Evolutionary conservation across 2,888 invertebrate genomes (phyloP), one percentile per base, ranked within the genome.

Genomic region (Merodon equestris): DNA sequence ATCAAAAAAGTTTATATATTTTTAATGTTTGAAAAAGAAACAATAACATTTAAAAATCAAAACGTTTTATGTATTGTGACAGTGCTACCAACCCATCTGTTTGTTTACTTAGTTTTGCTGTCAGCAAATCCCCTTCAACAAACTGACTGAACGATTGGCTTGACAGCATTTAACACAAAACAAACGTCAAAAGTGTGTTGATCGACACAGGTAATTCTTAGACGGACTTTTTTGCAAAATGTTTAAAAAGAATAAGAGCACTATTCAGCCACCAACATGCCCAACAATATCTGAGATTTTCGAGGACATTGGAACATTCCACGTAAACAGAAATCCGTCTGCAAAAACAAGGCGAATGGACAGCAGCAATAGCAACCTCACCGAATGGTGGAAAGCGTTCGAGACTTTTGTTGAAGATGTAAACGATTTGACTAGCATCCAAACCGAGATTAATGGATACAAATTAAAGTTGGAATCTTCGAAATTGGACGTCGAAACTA

Each of bases 361-460:
- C 9, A 51, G 68, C 1, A 53, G 57, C 2, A 72, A 71, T 12
- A n/a, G 3, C 27, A 77, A 74, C n/a, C 79, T 85, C 0, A 72
- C 84, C 0, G 84, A 85, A 0, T 88, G 89, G 88, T 88, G 88
- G 88, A 83, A 85, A 42, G 73, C 84, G 0, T 88, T 89, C 56
- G 88, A 88, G 66, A 84, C 84, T 17, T 88, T 88, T 56, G 85
- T 88, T 1, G 84, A 83, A 10, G 88, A 88, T 79, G 83, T 87
- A 0, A 83, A 85, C 2, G 84, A 85, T 56, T 75, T 89, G 13
- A 83, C 83, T 18, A 81, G 79, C n/a, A 82, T 87, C 51, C 83
- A 85, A 53, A 84, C 60, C 4, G 82, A 83, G 74, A 82, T 87
- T 7, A 85, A 85, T 13, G 82, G 82, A 0, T 85, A 85, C 15